phyloP scores from a whole-genome alignment of 2,888 invertebrate genomes.

The Hemaris fuciformis region DNA sequence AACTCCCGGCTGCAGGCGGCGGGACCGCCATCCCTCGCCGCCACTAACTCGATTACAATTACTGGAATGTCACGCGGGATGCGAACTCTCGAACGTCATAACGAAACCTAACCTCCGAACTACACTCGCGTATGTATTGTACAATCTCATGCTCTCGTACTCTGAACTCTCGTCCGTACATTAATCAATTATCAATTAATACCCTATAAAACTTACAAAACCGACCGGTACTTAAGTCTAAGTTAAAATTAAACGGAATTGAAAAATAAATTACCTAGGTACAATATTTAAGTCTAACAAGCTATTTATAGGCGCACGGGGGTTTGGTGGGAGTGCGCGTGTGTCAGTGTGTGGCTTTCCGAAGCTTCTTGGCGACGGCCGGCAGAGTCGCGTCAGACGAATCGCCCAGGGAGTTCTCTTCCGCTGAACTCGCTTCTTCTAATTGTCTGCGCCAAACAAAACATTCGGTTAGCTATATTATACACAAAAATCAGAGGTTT shows the following conservation, averaged over 20 bases:
- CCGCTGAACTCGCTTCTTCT: slow-evolving; percentile 78
- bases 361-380: slow-evolving; percentile 66
- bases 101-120: slow-evolving; percentile 66
- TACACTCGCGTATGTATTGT: slow-evolving; percentile 67
- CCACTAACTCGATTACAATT: slow-evolving; percentile 56
- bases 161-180: slow-evolving; percentile 58
- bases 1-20: slow-evolving; percentile 53
- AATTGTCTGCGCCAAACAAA: slow-evolving; percentile 57
- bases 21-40: slow-evolving; percentile 38
- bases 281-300: slow-evolving; percentile 80
- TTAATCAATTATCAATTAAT: slow-evolving; percentile 35
- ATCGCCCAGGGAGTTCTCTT: slow-evolving; percentile 79
- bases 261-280: slow-evolving; percentile 83
- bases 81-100: slow-evolving; percentile 71
- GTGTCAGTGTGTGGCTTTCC: slow-evolving; percentile 77
- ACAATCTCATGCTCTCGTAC: slow-evolving; percentile 63
- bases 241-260: slow-evolving; percentile 82
- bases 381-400: slow-evolving; percentile 60
- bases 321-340: slow-evolving; percentile 63
- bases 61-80: slow-evolving; percentile 80
- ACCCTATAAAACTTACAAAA: slow-evolving; percentile 83
- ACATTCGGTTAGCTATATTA: no score
- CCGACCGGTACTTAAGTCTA: slow-evolving; percentile 77
- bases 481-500: no score
- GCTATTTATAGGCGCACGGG: slow-evolving; percentile 77